Evolutionary conservation across 2,113 vertebrate species (phyloP).

Genomic region (Felis catus): F.catus_Fca126_mat1.0 CM031412.1:66458501-66459000

Average conservation of each 20-base stretch:
- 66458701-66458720: background rate
- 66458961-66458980: background rate
- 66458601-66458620: background rate
- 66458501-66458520: background rate
- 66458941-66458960: background rate
- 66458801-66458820: background rate
- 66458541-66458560: background rate
- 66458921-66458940: constrained; percentile 14
- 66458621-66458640: background rate
- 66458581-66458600: background rate
- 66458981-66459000: constrained; percentile 25
- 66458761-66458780: background rate
- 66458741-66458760: background rate
- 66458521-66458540: background rate
- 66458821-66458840: background rate
- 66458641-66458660: background rate
- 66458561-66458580: no score
- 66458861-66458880: background rate
- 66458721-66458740: background rate
- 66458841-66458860: background rate
- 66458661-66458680: background rate
- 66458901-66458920: constrained; percentile 14
- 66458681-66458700: background rate
- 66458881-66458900: background rate
- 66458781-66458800: background rate